Evolutionary conservation across 2,113 vertebrate species (phyloP).

Genomic region (Zosterops borbonicus): DNA sequence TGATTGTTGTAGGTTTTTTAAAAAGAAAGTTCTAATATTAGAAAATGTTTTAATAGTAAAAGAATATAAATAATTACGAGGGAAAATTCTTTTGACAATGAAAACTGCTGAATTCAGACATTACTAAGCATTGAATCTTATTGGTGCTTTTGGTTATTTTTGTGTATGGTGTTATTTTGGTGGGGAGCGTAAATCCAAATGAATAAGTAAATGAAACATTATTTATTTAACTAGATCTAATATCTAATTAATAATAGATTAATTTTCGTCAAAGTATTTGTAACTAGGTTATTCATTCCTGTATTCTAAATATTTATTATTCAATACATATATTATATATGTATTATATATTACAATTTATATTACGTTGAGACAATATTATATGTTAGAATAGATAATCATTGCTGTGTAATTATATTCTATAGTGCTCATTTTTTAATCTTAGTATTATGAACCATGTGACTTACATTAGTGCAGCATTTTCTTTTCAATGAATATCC

Average conservation of each 20-base stretch:
- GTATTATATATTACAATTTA: not conserved
- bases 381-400: not conserved
- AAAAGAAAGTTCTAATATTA: not conserved
- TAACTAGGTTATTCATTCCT: not conserved
- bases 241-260: not conserved
- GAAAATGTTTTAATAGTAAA: not conserved
- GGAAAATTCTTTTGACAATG: not conserved
- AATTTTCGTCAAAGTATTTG: not conserved
- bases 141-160: not conserved
- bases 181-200: not conserved
- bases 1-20: not conserved
- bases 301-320: not conserved
- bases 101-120: not conserved
- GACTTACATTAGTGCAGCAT: not conserved
- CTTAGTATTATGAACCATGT: not conserved
- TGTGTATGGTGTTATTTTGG: not conserved
- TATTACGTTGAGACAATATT: not conserved
- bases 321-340: not conserved
- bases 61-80: not conserved
- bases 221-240: not conserved
- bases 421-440: not conserved
- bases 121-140: not conserved
- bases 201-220: not conserved
- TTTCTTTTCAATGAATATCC: not conserved
- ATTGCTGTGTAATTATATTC: not conserved